Conservation (phyloP, 2,797 vertebrate genomes). For the Sebastes itinus region DNA sequence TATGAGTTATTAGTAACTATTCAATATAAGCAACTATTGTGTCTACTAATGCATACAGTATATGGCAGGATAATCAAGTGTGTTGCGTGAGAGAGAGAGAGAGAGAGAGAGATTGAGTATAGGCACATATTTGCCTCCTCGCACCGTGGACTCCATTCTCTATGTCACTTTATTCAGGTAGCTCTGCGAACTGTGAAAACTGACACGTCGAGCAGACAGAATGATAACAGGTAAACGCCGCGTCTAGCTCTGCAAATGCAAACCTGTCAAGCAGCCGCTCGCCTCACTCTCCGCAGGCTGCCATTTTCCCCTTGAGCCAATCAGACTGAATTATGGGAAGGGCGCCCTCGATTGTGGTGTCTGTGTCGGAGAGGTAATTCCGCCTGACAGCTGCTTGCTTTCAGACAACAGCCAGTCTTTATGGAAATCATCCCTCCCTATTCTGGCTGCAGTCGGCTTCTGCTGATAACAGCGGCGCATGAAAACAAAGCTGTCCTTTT, state of each 20-base stretch:
- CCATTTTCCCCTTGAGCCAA: constrained; percentile 85
- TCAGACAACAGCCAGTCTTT: constrained; percentile 83
- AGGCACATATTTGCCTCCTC: constrained; percentile 16
- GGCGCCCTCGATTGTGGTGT: constrained; percentile 81
- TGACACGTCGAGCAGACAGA: constrained; percentile 67
- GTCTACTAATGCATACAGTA: background rate
- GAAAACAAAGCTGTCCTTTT: constrained; percentile 72
- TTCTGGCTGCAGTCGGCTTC: constrained; percentile 62
- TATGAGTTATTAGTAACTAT: no score
- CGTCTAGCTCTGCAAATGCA: constrained; percentile 62
- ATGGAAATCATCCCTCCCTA: constrained; percentile 79
- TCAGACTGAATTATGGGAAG: constrained; percentile 83
- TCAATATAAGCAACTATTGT: background rate
- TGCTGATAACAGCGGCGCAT: constrained; percentile 64
- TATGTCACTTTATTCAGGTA: constrained; percentile 60
- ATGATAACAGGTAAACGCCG: constrained; percentile 78
- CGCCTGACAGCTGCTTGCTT: constrained; percentile 82
- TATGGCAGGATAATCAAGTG: background rate
- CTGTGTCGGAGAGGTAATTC: constrained; percentile 81
- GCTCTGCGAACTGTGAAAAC: constrained; percentile 51
- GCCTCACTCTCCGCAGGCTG: constrained; percentile 76
- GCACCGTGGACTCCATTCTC: constrained; percentile 44
- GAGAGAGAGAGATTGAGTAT: background rate
- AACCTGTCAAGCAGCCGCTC: constrained; percentile 75
- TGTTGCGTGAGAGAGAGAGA: background rate